Percentiles rank a stretch among this genome's conserved stretches.
Conservation (phyloP, 2,888 invertebrate genomes). For the Dryobota labecula region DNA sequence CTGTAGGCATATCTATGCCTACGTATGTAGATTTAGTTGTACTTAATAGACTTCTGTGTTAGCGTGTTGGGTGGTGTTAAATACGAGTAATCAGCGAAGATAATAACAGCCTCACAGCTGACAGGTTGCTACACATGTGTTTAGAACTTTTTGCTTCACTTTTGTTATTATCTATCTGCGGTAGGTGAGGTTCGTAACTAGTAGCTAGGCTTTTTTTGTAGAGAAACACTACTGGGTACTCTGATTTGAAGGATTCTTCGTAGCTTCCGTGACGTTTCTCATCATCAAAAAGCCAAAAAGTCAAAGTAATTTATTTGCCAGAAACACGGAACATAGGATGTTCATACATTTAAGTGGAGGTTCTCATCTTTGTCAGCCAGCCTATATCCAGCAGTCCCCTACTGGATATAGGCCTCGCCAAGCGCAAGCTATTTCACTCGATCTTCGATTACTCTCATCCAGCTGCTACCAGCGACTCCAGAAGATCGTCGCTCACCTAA, state of each 20-base stretch:
- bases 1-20: background rate
- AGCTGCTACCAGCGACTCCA: background rate
- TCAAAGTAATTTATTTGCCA: no score
- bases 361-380: background rate
- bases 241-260: background rate
- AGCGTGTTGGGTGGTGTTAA: conserved; percentile 46
- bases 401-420: background rate
- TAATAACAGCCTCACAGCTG: conserved; percentile 58
- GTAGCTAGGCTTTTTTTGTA: conserved; percentile 12
- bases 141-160: conserved; percentile 53
- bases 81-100: conserved; percentile 54
- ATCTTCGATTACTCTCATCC: background rate
- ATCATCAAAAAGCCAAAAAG: background rate
- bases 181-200: conserved; percentile 40
- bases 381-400: no score
- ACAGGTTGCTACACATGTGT: conserved; percentile 57
- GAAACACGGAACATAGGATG: no score
- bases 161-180: conserved; percentile 50
- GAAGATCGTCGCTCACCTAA: background rate
- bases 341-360: no score
- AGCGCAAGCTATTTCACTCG: background rate
- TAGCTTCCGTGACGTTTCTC: background rate
- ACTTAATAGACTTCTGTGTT: conserved; percentile 39
- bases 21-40: conserved; percentile 14
- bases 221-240: background rate